These are phyloP conservation scores for Nematostella vectensis DNA, from an alignment of 92 coral and sea anemone genomes.

Conservation along the genomic window DNA sequence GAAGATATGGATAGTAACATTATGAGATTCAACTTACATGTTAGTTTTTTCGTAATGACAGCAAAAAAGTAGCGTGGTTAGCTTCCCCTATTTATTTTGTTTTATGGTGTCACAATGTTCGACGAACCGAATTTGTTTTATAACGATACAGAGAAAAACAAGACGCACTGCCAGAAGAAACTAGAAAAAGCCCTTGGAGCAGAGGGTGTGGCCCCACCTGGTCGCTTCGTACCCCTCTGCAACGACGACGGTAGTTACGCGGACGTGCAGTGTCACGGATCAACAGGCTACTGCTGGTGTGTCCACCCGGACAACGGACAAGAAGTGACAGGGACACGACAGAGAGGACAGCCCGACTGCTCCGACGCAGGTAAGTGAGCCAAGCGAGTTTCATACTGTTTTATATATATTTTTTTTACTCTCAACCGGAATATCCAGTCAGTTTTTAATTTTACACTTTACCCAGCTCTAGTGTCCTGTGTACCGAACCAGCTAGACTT, in stretches of 20 bases:
- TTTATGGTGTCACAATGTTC: no score
- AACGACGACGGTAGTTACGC: conserved; percentile 41
- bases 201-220: conserved; percentile 13
- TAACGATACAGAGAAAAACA: not conserved
- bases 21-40: no score
- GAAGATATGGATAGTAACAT: no score
- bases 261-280: conserved; percentile 34
- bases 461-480: no score
- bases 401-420: no score
- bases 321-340: conserved; percentile 29
- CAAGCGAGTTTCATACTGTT: no score
- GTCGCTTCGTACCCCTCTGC: conserved; percentile 30
- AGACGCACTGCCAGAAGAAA: conserved; percentile 17
- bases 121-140: not conserved
- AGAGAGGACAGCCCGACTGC: conserved; percentile 27
- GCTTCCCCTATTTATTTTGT: no score
- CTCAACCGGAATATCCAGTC: no score
- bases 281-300: conserved; percentile 49
- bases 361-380: not conserved
- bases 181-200: conserved; percentile 2
- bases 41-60: no score
- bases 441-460: no score
- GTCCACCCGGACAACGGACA: conserved; percentile 33
- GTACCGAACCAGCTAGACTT: no score
- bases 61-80: no score